phyloP scores from a whole-genome alignment of 2,888 invertebrate species.

The Euphydryas editha region DNA sequence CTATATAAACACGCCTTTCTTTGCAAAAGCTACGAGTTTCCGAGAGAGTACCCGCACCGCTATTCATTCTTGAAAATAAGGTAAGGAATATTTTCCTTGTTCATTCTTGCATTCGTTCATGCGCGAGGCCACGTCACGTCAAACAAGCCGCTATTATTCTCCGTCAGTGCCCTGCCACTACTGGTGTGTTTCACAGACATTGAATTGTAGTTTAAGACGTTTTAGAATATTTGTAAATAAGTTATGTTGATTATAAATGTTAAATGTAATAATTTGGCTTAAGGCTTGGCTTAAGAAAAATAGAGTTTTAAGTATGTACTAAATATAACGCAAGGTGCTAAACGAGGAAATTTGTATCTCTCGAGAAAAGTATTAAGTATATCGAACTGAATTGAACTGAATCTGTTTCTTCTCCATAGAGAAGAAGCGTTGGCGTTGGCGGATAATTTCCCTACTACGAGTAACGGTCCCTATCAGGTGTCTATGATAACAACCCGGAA shows the following conservation, averaged over 20 bases:
- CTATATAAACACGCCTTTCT: neutral
- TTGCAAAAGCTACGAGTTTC: neutral
- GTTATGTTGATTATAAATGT: neutral
- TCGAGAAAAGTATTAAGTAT: too few relatives aligned
- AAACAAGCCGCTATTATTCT: conserved; percentile 35
- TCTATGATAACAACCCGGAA: too few relatives aligned
- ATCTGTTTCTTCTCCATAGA: too few relatives aligned
- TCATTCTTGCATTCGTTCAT: conserved; percentile 26
- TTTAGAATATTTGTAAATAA: conserved; percentile 1
- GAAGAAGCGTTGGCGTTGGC: too few relatives aligned
- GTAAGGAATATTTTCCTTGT: conserved; percentile 7
- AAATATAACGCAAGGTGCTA: too few relatives aligned
- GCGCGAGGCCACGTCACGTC: conserved; percentile 25
- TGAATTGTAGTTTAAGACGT: conserved; percentile 7
- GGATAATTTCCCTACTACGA: too few relatives aligned
- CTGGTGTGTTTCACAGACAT: conserved; percentile 27
- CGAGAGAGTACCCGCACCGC: conserved; percentile 2
- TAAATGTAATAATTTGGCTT: too few relatives aligned
- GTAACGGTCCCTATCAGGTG: too few relatives aligned
- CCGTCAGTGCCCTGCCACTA: conserved; percentile 30
- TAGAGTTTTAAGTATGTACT: too few relatives aligned
- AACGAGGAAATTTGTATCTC: too few relatives aligned
- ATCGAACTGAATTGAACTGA: too few relatives aligned
- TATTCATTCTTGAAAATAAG: conserved; percentile 9
- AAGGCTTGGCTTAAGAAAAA: too few relatives aligned